phyloP scores from a whole-genome alignment of 2,888 invertebrate species.

The Neria commutata region DNA sequence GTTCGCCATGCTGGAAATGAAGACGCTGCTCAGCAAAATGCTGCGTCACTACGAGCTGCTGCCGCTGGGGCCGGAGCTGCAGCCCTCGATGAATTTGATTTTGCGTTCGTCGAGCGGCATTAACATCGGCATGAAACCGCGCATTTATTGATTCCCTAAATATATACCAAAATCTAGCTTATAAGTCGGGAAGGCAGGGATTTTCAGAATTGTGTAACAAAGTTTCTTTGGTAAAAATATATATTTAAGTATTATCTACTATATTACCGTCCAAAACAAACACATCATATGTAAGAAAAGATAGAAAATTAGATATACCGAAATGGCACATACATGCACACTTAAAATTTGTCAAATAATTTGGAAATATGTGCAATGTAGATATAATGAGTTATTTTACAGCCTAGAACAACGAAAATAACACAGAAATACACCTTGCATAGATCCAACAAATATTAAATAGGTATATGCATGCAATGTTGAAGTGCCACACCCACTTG shows the following conservation, averaged over 20 bases:
- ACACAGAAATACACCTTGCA: too few species aligned
- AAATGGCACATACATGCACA: too few species aligned
- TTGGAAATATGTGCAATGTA: too few species aligned
- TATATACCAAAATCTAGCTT: neutral
- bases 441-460: too few species aligned
- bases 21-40: slow-evolving; percentile 36
- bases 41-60: slow-evolving; percentile 34
- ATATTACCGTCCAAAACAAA: too few species aligned
- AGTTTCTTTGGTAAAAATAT: too few species aligned
- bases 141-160: neutral
- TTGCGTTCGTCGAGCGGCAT: slow-evolving; percentile 32
- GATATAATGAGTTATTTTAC: too few species aligned
- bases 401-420: too few species aligned
- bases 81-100: slow-evolving; percentile 30
- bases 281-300: too few species aligned
- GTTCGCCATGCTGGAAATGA: slow-evolving; percentile 45
- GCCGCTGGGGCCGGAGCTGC: slow-evolving; percentile 25
- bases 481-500: neutral
- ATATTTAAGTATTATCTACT: too few species aligned
- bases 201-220: neutral
- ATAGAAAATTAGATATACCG: too few species aligned
- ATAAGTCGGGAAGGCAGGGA: neutral
- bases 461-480: neutral
- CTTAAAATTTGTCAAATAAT: too few species aligned
- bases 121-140: neutral